Conservation (phyloP, 2,797 vertebrate species). For the Pitangus sulphuratus region DNA sequence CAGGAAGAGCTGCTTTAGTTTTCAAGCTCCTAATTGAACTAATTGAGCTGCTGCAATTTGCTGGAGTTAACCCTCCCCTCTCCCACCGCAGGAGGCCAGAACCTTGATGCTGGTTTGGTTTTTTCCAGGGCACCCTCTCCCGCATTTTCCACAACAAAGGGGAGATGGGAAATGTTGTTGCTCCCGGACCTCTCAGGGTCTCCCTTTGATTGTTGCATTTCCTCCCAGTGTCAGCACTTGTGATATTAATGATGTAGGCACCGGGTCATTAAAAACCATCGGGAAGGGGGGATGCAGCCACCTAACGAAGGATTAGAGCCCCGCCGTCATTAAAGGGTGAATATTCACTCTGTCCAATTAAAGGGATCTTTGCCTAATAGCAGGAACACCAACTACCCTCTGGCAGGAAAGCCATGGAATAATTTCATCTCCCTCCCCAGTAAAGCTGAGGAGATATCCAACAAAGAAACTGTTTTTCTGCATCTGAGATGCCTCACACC, state of each 20-base stretch:
- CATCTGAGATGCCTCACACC: neutral
- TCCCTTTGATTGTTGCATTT: slow-evolving; percentile 60
- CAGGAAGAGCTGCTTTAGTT: slow-evolving; percentile 38
- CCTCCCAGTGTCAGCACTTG: slow-evolving; percentile 51
- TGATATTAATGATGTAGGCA: slow-evolving; percentile 59
- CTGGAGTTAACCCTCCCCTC: slow-evolving; percentile 24
- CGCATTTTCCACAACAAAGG: neutral
- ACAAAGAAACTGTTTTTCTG: slow-evolving; percentile 20
- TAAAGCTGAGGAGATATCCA: neutral
- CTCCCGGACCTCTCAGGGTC: slow-evolving; percentile 31
- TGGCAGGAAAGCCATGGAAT: slow-evolving; percentile 32
- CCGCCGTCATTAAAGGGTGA: neutral
- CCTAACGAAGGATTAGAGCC: slow-evolving; percentile 59
- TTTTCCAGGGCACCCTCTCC: neutral
- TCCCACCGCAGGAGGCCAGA: neutral
- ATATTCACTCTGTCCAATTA: slow-evolving; percentile 68
- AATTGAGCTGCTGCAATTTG: slow-evolving; percentile 57
- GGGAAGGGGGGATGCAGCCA: neutral
- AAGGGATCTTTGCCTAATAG: slow-evolving; percentile 42
- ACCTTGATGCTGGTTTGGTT: neutral
- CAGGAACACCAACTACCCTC: slow-evolving; percentile 30
- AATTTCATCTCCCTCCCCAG: neutral
- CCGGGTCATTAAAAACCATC: slow-evolving; percentile 54
- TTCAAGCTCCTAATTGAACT: slow-evolving; percentile 58
- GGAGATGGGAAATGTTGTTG: neutral